Evolutionary conservation across 2,113 vertebrate species (phyloP), one percentile per base, ranked within the genome.

Genomic region (Nyctereutes procyonoides): DNA sequence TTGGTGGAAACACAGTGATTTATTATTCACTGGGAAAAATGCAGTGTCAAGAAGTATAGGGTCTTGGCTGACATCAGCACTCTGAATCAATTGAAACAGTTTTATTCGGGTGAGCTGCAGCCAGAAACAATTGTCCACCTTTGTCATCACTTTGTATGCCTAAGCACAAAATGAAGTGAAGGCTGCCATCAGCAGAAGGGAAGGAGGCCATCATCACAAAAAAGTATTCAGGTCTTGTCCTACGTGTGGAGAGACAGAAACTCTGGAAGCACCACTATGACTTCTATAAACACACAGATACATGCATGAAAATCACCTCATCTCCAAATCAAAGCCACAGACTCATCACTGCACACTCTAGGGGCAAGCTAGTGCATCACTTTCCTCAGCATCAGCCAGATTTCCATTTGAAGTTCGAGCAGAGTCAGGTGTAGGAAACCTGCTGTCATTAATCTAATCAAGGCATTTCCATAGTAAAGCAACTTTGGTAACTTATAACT

Each of bases 21-120:
- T 94, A 91, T 96, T 94, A 94, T 94, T 97, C 90, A 82, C 87
- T 79, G 84, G 92, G 35, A 74, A 96, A 97, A 96, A 67, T 69
- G 51, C 79, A 67, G 43, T 86, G 88, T 96, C 92, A 96, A 96
- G 94, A 92, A 96, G 92, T 67, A 8, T 55, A 87, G 93, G 63
- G 80, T 93, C 95, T 97, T 87, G 96, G 90, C 95, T 93, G 84
- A 93, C 83, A 92, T 67, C 56, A 88, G 71, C 3, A 0, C 84
- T 93, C 92, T 94, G 94, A 82, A 93, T 95, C 95, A 94, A 67
- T 11, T 60, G 74, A 96, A 97, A 84, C 60, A 62, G 43, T 95
- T 96, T 96, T 93, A 79, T 96, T 15, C 1, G 3, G 91, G 89
- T 86, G 90, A 97, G 71, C 60, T 77, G 17, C 20, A 82, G 76